Evolutionary conservation across 1,140 invertebrate genomes (phyloP).

Genomic region (Hypothenemus hampei): DNA sequence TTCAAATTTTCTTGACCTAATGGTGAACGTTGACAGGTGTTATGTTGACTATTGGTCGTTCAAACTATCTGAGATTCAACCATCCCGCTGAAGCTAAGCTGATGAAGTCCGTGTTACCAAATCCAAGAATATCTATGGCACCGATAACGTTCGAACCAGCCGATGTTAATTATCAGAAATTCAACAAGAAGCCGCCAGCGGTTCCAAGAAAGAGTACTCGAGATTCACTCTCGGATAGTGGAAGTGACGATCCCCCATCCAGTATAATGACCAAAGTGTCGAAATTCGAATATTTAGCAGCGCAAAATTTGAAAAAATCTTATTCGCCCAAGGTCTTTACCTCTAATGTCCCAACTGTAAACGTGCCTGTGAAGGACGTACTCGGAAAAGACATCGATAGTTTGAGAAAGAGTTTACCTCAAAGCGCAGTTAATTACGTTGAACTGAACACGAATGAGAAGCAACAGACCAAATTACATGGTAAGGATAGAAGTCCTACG

Average conservation of each 20-base stretch:
- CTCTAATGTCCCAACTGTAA: constrained; percentile 68
- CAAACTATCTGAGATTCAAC: constrained; percentile 85
- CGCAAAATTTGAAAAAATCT: constrained; percentile 47
- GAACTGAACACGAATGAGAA: constrained; percentile 41
- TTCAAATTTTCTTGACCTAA: not conserved
- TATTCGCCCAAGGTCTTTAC: constrained; percentile 74
- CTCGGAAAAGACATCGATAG: constrained; percentile 54
- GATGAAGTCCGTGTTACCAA: constrained; percentile 73
- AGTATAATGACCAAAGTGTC: constrained; percentile 58
- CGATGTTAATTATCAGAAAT: constrained; percentile 37
- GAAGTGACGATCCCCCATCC: constrained; percentile 47
- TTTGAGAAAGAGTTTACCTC: constrained; percentile 42
- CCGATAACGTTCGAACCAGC: constrained; percentile 55
- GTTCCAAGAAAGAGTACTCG: constrained; percentile 45
- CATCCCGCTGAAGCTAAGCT: constrained; percentile 81
- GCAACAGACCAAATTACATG: constrained; percentile 39
- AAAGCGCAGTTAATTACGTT: constrained; percentile 43
- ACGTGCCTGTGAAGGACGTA: constrained; percentile 73
- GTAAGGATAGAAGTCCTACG: constrained; percentile 4
- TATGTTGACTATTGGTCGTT: constrained; percentile 82
- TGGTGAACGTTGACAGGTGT: constrained; percentile 51
- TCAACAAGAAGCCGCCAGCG: constrained; percentile 49
- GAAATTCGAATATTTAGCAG: constrained; percentile 56
- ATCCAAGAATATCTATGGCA: constrained; percentile 71
- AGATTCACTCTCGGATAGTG: constrained; percentile 49